Percentiles rank a stretch among this genome's conserved stretches.
Evolutionary conservation across 2,888 invertebrate genomes (phyloP).

Genomic region (Oscheius sp.): DNA sequence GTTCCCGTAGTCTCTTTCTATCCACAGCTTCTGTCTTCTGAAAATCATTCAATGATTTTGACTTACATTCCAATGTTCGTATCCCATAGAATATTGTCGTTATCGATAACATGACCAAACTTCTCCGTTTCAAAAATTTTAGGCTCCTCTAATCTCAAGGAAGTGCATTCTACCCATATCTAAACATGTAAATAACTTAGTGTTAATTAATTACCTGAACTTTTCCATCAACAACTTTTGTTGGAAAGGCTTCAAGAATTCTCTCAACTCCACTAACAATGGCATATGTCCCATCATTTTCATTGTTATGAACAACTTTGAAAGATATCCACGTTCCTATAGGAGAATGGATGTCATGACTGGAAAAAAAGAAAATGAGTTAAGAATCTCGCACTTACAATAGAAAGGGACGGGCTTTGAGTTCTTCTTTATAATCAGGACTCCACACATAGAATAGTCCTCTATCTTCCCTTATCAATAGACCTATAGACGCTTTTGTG

Average conservation of each 20-base stretch:
- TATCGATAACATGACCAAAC: not conserved
- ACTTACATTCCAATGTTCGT: not conserved
- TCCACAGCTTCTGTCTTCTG: too few species aligned
- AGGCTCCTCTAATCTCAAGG: not conserved
- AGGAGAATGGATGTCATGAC: too few species aligned
- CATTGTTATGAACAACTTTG: not conserved
- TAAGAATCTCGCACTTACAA: not conserved
- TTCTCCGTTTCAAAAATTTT: not conserved
- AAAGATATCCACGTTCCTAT: slow-evolving; percentile 6
- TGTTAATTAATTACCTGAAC: not conserved
- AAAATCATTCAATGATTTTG: too few species aligned
- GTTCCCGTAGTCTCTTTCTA: too few species aligned
- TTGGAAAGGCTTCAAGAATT: not conserved
- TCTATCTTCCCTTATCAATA: too few species aligned
- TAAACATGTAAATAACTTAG: not conserved
- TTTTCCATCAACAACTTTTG: not conserved
- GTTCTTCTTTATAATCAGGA: not conserved
- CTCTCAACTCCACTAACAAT: not conserved
- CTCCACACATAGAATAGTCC: not conserved
- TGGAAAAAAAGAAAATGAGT: too few species aligned
- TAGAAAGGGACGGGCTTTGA: not conserved
- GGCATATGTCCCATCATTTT: not conserved
- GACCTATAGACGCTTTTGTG: too few species aligned
- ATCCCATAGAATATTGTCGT: not conserved
- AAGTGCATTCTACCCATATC: not conserved